Conservation (phyloP, 2,113 vertebrate genomes). For the Pelecanus crispus region DNA sequence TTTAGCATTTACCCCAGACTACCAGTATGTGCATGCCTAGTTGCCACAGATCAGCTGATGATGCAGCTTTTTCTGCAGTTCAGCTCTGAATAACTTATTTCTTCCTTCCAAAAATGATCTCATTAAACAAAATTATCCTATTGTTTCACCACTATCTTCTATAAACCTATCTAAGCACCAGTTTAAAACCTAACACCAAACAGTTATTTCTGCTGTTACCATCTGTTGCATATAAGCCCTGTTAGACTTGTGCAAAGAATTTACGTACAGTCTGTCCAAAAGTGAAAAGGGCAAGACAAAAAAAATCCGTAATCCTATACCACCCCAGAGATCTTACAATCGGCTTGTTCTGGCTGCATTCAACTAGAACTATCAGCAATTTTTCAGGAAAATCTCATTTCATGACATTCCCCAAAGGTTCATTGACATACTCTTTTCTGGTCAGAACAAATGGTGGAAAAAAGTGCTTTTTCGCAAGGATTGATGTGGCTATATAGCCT, state of each 20-base stretch:
- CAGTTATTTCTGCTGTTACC: conserved; percentile 40
- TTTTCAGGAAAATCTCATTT: conserved; percentile 12
- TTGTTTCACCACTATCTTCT: conserved; percentile 16
- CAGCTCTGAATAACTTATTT: not conserved
- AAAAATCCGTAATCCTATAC: not conserved
- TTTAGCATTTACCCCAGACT: not conserved
- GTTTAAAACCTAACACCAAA: conserved; percentile 37
- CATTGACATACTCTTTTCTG: not conserved
- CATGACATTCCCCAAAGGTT: conserved; percentile 3
- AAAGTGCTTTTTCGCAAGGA: not conserved
- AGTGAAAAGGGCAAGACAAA: conserved; percentile 35
- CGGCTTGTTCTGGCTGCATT: not conserved
- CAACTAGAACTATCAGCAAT: conserved; percentile 7
- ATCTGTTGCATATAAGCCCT: conserved; percentile 30
- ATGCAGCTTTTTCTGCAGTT: not conserved
- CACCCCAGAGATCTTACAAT: conserved; percentile 6
- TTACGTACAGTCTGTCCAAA: conserved; percentile 30
- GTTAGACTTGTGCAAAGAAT: conserved; percentile 21
- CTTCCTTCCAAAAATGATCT: not conserved
- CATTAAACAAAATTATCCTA: conserved; percentile 34
- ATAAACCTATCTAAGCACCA: conserved; percentile 1
- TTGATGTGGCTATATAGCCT: not conserved
- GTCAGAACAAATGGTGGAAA: not conserved
- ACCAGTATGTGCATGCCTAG: not conserved
- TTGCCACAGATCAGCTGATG: not conserved